phyloP scores from a whole-genome alignment of 2,113 vertebrate genomes.

The Chaetorhynchus papuensis region DNA sequence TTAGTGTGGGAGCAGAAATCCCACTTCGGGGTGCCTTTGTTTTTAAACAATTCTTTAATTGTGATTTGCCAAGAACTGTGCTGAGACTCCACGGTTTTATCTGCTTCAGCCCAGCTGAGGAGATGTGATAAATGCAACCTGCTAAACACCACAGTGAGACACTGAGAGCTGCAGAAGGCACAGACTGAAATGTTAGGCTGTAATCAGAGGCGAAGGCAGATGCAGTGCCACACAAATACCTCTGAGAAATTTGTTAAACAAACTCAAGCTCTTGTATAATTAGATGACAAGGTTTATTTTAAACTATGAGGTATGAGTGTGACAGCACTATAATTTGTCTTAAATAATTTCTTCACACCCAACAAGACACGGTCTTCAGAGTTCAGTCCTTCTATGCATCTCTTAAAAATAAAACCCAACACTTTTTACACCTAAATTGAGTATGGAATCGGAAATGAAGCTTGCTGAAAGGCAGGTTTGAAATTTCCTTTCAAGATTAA shows the following conservation, averaged over 20 bases:
- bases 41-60: conserved; percentile 42
- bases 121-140: conserved; percentile 47
- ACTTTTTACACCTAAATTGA: conserved; percentile 52
- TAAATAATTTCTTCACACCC: conserved; percentile 67
- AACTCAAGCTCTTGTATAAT: conserved; percentile 63
- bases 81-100: neutral
- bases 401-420: conserved; percentile 45
- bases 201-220: conserved; percentile 33
- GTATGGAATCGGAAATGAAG: conserved; percentile 37
- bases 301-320: conserved; percentile 61
- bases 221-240: neutral
- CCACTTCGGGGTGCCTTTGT: neutral
- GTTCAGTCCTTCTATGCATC: conserved; percentile 30
- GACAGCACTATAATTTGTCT: conserved; percentile 73
- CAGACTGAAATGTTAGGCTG: neutral
- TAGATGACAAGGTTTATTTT: conserved; percentile 75
- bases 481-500: conserved; percentile 58
- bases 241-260: conserved; percentile 70
- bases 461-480: conserved; percentile 38
- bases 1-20: neutral
- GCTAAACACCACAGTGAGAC: neutral
- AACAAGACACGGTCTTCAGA: conserved; percentile 36
- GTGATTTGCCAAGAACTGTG: conserved; percentile 20
- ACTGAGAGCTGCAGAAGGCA: neutral
- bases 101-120: conserved; percentile 12